phyloP scores from a whole-genome alignment of 2,888 invertebrate species.

The Flabesymbios commensalis region DNA sequence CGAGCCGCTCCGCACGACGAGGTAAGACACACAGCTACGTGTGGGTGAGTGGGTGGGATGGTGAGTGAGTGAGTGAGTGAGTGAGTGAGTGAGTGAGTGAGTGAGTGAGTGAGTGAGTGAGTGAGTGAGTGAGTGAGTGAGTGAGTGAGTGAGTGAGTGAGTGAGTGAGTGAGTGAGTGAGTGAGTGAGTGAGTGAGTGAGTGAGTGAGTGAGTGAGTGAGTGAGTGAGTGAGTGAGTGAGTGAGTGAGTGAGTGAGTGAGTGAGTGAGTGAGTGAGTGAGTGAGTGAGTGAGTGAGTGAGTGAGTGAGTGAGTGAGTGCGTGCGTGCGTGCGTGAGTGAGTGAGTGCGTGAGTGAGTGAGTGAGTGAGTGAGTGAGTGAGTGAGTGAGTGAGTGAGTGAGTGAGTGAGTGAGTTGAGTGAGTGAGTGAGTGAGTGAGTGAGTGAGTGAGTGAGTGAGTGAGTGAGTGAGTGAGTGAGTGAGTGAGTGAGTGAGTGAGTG shows the following conservation, averaged over 20 bases:
- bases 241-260: constrained; percentile 25
- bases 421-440: constrained; percentile 24
- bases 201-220: constrained; percentile 31
- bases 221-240: constrained; percentile 21
- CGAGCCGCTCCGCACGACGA: too few species aligned
- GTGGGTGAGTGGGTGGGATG: too few species aligned
- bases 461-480: too few species aligned
- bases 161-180: constrained; percentile 13
- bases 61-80: constrained; percentile 23
- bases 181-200: constrained; percentile 23
- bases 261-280: constrained; percentile 20
- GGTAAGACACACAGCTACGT: too few species aligned
- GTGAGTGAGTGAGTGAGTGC: too few species aligned
- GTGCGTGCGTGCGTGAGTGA: too few species aligned
- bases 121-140: constrained; percentile 19
- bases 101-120: constrained; percentile 19
- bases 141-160: constrained; percentile 21
- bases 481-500: too few species aligned
- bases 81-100: constrained; percentile 26
- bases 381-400: constrained; percentile 24
- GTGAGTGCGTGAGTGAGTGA: too few species aligned
- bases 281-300: constrained; percentile 21
- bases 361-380: constrained; percentile 21
- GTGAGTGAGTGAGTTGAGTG: too few species aligned
- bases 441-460: constrained; percentile 30